Base-by-base conservation (phyloP, 2,888 invertebrate genomes). In the Rhyacophila evoluta region DNA sequence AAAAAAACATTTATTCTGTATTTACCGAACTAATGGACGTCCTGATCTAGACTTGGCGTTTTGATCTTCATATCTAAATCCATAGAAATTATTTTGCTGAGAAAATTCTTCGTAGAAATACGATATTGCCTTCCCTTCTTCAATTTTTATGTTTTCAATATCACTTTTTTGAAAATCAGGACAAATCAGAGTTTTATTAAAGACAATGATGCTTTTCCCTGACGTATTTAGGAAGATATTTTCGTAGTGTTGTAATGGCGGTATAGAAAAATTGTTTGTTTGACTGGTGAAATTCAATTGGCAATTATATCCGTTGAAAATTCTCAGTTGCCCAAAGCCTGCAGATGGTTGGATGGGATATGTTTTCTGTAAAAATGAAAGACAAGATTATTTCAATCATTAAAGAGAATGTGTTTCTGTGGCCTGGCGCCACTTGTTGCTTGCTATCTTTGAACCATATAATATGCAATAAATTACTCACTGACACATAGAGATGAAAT, bases 301-400 rank as follows among this genome's bases (percentile, higher is more conserved):
- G 79, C 91, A 91, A 8, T 86, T 89, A 55, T 90, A 86, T 1
- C 90, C 89, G 83, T 93, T 93, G 84, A 91, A 93, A 74, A 94
- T 86, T 71, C 93, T 87, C 2, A 93, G 82, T 85, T 93, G 93
- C 0, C 90, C 89, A 15, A 87, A 83, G 0, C 91, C 92, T 0
- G 84, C 79, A 25, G 87, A 84, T 0, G 93, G 93, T 6, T 92
- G 83, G 11, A 89, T 85, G 0, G 93, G 92, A 84, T 92, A 91
- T 0, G 92, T 92, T 80, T 87, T 86, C 92, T 92, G 86, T 8
- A 87, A 86, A 37, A n/a, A n/a, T n/a, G n/a, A n/a, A n/a, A n/a
- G n/a, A n/a, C n/a, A n/a, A n/a, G n/a, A n/a, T n/a, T n/a, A n/a
- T n/a, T n/a, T n/a, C n/a, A n/a, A n/a, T n/a, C n/a, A n/a, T n/a